Evolutionary conservation across 2,888 invertebrate genomes (phyloP).

Genomic region (Aricia artaxerxes): DNA sequence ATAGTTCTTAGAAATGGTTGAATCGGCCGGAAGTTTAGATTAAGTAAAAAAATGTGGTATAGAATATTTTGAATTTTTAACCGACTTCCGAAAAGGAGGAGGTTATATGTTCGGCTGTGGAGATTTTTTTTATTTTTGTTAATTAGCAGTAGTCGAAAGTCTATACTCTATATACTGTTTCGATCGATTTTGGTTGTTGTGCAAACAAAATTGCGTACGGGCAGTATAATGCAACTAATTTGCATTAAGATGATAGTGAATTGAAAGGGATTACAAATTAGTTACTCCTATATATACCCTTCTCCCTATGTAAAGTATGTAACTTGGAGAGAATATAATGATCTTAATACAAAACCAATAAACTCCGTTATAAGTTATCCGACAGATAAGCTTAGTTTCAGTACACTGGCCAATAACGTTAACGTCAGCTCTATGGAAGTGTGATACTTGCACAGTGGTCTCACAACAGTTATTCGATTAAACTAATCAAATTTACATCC

Average conservation of each 20-base stretch:
- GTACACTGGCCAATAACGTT: conserved; percentile 40
- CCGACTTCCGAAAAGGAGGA: too few relatives aligned
- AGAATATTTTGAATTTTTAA: neutral
- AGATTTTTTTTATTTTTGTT: too few relatives aligned
- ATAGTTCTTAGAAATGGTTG: neutral
- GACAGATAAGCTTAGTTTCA: conserved; percentile 33
- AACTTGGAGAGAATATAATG: neutral
- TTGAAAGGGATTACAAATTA: too few relatives aligned
- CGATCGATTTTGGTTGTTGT: too few relatives aligned
- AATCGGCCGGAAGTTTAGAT: neutral
- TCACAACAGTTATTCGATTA: conserved; percentile 46
- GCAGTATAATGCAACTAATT: too few relatives aligned
- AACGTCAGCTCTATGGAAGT: conserved; percentile 38
- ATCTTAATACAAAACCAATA: neutral
- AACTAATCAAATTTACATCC: conserved; percentile 45
- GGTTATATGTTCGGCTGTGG: too few relatives aligned
- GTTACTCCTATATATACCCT: too few relatives aligned
- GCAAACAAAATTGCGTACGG: too few relatives aligned
- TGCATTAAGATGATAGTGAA: too few relatives aligned
- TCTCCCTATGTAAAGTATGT: too few relatives aligned
- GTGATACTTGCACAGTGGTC: conserved; percentile 35
- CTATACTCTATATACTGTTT: too few relatives aligned
- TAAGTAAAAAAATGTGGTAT: neutral
- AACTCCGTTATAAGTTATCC: conserved; percentile 7
- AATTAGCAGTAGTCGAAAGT: neutral